Evolutionary conservation across 2,888 invertebrate species (phyloP).

Genomic region (Orgyia antiqua): DNA sequence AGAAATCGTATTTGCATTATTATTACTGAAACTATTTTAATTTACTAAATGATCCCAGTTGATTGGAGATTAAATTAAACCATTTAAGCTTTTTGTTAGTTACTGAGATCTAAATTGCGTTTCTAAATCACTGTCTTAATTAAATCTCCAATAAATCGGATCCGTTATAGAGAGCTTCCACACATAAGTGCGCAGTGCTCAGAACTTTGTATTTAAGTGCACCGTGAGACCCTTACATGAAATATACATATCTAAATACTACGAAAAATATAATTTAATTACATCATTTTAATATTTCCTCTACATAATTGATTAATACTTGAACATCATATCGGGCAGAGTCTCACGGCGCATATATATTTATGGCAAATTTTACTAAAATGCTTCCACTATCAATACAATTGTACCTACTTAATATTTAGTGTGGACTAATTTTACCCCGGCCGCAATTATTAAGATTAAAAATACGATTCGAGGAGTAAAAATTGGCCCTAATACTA

Average conservation of each 20-base stretch:
- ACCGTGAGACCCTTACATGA: constrained; percentile 19
- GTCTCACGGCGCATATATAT: constrained; percentile 38
- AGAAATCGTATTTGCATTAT: constrained; percentile 42
- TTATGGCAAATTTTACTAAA: constrained; percentile 48
- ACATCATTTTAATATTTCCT: constrained; percentile 36
- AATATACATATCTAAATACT: constrained; percentile 43
- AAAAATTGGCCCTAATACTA: constrained; percentile 19
- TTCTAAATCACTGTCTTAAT: constrained; percentile 18
- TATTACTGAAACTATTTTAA: constrained; percentile 46
- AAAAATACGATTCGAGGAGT: constrained; percentile 16
- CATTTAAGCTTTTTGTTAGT: constrained; percentile 10
- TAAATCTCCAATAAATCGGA: constrained; percentile 17
- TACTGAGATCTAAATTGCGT: too few relatives aligned
- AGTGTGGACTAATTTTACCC: constrained; percentile 26
- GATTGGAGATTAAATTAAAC: constrained; percentile 15
- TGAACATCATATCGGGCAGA: constrained; percentile 35
- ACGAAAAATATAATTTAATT: constrained; percentile 53
- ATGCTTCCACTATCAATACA: constrained; percentile 46
- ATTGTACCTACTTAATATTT: constrained; percentile 63
- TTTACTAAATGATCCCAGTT: constrained; percentile 27
- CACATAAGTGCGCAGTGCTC: constrained; percentile 16
- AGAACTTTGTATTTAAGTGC: constrained; percentile 22
- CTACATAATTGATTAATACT: constrained; percentile 50
- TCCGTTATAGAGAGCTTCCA: constrained; percentile 15
- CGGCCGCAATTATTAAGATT: constrained; percentile 16